Conservation (phyloP, 2,797 vertebrate species). For the Coendou prehensilis region DNA sequence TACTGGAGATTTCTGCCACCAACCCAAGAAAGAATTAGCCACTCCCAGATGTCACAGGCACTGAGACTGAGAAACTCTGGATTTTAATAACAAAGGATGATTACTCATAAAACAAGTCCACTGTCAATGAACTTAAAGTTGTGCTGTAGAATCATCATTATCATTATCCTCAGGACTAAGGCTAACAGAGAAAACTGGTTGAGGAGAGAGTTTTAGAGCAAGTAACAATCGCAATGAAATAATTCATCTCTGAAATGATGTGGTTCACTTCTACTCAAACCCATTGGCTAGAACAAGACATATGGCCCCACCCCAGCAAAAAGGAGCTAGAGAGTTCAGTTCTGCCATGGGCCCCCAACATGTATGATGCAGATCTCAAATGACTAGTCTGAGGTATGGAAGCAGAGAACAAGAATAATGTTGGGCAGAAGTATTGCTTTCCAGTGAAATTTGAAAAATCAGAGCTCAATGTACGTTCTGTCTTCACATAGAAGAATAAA, state of each 20-base stretch:
- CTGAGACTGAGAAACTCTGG: neutral
- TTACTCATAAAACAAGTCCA: neutral
- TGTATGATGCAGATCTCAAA: neutral
- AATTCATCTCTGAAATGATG: neutral
- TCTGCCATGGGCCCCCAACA: neutral
- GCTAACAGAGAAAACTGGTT: neutral
- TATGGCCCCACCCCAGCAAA: neutral
- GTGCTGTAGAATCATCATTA: neutral
- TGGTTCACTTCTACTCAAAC: neutral
- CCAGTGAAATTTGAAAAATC: conserved; percentile 37
- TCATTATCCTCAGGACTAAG: neutral
- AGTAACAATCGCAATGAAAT: neutral
- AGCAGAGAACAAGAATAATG: neutral
- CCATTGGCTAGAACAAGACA: neutral
- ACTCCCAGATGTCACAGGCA: neutral
- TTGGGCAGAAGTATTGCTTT: neutral
- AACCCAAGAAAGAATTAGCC: neutral
- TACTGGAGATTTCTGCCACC: no score
- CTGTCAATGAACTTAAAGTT: neutral
- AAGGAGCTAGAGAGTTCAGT: neutral
- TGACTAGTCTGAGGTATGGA: neutral
- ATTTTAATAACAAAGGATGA: conserved; percentile 47
- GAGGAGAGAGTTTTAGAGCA: neutral
- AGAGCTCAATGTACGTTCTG: neutral
- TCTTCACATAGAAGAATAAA: conserved; percentile 18